Base-by-base conservation (phyloP, 2,113 vertebrate genomes). In the Mionectes macconnelli region DNA sequence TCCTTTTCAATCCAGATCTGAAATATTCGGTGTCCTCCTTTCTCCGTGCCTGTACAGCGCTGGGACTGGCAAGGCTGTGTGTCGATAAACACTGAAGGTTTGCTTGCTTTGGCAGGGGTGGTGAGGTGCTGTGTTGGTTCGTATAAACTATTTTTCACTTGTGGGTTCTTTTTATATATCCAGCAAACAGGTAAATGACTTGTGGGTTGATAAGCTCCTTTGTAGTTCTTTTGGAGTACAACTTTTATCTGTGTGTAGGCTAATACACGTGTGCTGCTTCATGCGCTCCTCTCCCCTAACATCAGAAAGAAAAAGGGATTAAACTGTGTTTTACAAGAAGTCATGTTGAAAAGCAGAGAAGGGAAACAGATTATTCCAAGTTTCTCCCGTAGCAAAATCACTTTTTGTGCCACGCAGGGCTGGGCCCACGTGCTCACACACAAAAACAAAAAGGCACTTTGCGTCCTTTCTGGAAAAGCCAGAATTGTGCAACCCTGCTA, bases 101-200 rank as follows among this genome's bases (percentile, higher is more conserved):
- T 42, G 30, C 14, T 62, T 31, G 49, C n/a, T 76, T 66, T 76
- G 88, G 49, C 45, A 57, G 0, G 0, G 39, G 10, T 0, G 0
- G 6, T 4, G 8, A 31, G 55, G 14, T 14, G 1, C 31, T 4
- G 4, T 15, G 15, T 39, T 27, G 14, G 47, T 37, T 88, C 23
- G 4, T 4, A 27, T 8, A 49, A 87, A n/a, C 3, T 33, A 3
- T 7, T 66, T 60, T 83, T 56, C 24, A 12, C 47, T 30, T 85
- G 16, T 0, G 7, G 19, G 4, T 76, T 80, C n/a, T 35, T 76
- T 85, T 16, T 53, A 18, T 77, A 57, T 77, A 45, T 35, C 84
- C 30, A 22, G 6, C 62, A 84, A 84, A 63, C 45, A 63, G 9
- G 10, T 45, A 9, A 15, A 45, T 86, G 44, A 27, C n/a, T 64